Evolutionary conservation across 2,113 vertebrate species (phyloP).

Genomic region (Ailurus styani): DNA sequence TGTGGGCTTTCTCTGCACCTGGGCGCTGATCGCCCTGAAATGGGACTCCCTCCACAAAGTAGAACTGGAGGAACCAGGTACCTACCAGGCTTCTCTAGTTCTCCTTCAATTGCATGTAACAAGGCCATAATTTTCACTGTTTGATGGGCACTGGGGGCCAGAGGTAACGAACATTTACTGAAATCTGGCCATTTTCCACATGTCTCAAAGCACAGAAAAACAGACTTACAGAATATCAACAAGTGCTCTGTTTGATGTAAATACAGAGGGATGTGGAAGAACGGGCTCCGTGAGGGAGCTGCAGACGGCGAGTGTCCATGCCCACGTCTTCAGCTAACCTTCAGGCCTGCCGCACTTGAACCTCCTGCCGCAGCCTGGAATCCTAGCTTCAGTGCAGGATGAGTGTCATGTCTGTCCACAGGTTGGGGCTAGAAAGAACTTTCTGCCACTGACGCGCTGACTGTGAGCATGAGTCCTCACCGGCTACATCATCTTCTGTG

Average conservation of each 20-base stretch:
- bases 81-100: not conserved
- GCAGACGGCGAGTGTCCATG: rapidly evolving
- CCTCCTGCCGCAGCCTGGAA: not conserved
- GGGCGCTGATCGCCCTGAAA: rapidly evolving
- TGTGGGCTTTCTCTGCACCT: rapidly evolving
- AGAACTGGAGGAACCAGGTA: not conserved
- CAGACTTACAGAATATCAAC: rapidly evolving
- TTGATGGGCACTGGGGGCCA: not conserved
- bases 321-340: rapidly evolving
- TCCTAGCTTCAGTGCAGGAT: conserved; percentile 61
- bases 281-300: rapidly evolving
- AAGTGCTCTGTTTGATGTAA: not conserved
- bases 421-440: conserved; percentile 72
- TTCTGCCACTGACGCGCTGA: conserved; percentile 74
- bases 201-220: not conserved
- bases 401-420: conserved; percentile 79
- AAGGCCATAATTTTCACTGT: rapidly evolving
- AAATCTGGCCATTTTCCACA: not conserved
- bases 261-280: not conserved
- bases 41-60: rapidly evolving
- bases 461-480: not conserved
- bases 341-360: rapidly evolving
- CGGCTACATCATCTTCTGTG: not conserved
- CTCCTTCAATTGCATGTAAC: not conserved
- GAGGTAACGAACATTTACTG: not conserved